A percentile compares a stretch with the other conserved stretches of the same genome.
Conservation (phyloP, 1,140 invertebrate genomes). For the Palaemon carinicauda region DNA sequence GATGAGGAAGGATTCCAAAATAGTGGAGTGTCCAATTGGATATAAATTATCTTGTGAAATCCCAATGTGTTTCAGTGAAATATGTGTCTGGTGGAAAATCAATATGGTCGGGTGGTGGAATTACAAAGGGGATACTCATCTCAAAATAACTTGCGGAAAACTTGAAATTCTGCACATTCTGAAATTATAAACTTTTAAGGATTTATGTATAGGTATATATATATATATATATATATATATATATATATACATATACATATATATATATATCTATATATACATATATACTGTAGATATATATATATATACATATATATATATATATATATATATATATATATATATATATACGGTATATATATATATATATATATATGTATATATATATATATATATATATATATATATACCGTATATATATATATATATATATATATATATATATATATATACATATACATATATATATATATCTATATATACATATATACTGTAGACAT, state of each 20-base stretch:
- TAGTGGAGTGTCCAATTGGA: too few species aligned
- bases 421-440: constrained; percentile 2
- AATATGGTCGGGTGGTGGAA: too few species aligned
- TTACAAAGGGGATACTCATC: too few species aligned
- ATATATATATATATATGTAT: background rate
- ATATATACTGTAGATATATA: background rate
- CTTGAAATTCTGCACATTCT: too few species aligned
- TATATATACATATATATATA: background rate
- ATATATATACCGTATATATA: background rate
- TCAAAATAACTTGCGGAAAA: too few species aligned
- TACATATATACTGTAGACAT: background rate
- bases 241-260: background rate
- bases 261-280: background rate
- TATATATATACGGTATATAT: background rate
- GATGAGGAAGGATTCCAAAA: too few species aligned
- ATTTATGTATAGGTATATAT: background rate
- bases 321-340: background rate
- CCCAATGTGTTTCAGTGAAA: too few species aligned
- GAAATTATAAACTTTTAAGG: too few species aligned
- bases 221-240: background rate
- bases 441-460: background rate
- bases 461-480: background rate
- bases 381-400: background rate
- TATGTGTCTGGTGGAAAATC: too few species aligned
- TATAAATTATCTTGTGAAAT: too few species aligned